phyloP scores from a whole-genome alignment of 2,888 invertebrate species.

The Neoaliturus tenellus region DNA sequence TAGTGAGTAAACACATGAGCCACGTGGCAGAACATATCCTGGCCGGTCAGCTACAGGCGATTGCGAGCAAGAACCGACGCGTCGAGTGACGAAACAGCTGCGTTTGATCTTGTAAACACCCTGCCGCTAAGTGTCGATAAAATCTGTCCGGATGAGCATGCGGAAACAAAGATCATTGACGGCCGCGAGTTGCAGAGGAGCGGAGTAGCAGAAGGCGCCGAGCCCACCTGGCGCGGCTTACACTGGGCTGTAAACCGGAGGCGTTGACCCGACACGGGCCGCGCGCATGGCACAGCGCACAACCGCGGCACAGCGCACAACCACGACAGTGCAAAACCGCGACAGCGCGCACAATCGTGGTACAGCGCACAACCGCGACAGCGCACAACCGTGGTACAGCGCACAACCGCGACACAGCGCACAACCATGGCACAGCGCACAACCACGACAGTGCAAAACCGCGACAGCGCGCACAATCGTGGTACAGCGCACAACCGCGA shows the following conservation, averaged over 20 bases:
- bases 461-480: too few relatives aligned
- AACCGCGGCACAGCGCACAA: too few relatives aligned
- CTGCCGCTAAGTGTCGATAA: constrained; percentile 10
- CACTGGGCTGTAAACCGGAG: background rate
- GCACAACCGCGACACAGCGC: too few relatives aligned
- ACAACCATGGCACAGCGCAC: too few relatives aligned
- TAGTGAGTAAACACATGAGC: background rate
- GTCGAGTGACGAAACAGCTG: background rate
- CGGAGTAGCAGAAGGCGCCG: too few relatives aligned
- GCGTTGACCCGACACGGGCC: background rate
- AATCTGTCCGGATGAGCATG: constrained; percentile 1
- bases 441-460: too few relatives aligned
- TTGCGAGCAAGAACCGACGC: background rate
- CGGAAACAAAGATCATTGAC: constrained; percentile 32
- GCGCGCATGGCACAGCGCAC: too few relatives aligned
- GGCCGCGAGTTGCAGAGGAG: background rate
- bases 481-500: background rate
- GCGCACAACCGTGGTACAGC: too few relatives aligned
- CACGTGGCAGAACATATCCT: constrained; percentile 29
- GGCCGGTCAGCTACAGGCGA: too few relatives aligned
- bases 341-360: too few relatives aligned
- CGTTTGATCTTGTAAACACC: constrained; percentile 38
- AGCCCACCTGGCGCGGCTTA: constrained; percentile 34
- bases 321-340: too few relatives aligned
- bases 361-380: background rate